These are phyloP conservation scores for Caenorhabditis becei DNA, from an alignment of 2,888 invertebrate species.

Conservation along the genomic window DNA sequence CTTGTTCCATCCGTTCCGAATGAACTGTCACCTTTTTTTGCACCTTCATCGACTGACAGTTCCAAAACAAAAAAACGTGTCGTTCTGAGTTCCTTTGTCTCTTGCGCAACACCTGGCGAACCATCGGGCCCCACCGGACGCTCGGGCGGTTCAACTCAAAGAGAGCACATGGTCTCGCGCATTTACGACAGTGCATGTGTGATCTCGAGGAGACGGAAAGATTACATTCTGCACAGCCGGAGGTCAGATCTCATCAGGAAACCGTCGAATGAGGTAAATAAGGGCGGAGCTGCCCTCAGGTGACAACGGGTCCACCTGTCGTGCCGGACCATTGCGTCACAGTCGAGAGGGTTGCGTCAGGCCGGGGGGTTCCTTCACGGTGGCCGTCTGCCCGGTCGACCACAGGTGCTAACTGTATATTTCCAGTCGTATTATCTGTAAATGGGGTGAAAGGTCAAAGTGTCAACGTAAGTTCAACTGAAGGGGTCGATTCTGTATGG, in stretches of 20 bases:
- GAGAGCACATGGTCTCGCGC: constrained; percentile 16
- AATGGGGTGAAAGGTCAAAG: background rate
- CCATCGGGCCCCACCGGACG: constrained; percentile 2
- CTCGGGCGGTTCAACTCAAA: constrained; percentile 31
- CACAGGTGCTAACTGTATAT: background rate
- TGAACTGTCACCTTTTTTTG: no score
- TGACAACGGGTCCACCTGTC: background rate
- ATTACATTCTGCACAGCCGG: constrained; percentile 31
- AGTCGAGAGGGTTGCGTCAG: background rate
- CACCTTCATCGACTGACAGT: constrained; percentile 22
- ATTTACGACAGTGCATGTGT: constrained; percentile 14
- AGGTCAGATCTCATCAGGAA: constrained; percentile 27
- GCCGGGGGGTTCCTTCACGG: background rate
- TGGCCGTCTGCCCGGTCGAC: background rate
- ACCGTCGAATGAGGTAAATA: background rate
- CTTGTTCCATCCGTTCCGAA: no score
- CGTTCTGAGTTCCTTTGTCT: background rate
- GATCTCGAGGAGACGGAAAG: constrained; percentile 10
- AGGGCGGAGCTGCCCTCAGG: background rate
- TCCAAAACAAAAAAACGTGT: background rate
- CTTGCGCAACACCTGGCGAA: constrained; percentile 49
- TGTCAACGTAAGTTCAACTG: no score
- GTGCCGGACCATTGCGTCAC: background rate
- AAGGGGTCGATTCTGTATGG: no score
- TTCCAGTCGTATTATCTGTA: background rate